Conservation (phyloP, 2,113 vertebrate genomes). For the Bombycilla garrulus region DNA sequence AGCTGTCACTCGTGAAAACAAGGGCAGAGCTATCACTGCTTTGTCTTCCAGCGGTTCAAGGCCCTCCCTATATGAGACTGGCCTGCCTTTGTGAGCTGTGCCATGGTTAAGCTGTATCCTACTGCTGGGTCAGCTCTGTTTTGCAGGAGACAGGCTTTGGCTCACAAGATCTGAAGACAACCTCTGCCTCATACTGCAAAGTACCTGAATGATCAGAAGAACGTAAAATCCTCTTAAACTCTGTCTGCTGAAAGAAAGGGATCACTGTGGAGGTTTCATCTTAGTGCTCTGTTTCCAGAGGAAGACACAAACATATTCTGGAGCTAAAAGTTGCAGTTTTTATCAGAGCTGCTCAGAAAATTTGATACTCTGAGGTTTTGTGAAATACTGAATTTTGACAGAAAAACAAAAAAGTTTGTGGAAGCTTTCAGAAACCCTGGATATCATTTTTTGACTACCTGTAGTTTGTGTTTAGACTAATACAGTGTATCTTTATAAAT, state of each 20-base stretch:
- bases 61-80: neutral
- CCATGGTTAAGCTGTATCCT: neutral
- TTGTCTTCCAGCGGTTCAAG: fast-evolving
- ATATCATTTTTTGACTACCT: neutral
- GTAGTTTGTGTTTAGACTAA: neutral
- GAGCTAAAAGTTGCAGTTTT: neutral
- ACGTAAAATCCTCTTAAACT: neutral
- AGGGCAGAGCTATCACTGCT: neutral
- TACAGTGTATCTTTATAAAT: neutral
- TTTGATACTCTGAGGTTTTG: neutral
- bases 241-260: neutral
- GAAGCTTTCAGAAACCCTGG: neutral
- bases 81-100: neutral
- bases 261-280: neutral
- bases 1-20: neutral
- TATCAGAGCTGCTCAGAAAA: neutral
- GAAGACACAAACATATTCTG: neutral
- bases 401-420: neutral
- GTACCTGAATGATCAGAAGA: neutral
- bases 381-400: neutral
- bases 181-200: neutral
- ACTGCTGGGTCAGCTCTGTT: neutral
- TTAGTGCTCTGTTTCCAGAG: neutral
- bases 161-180: neutral
- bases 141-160: neutral